These are phyloP conservation scores for Nomia melanderi DNA, from an alignment of 1,140 invertebrate species.

Conservation along the genomic window DNA sequence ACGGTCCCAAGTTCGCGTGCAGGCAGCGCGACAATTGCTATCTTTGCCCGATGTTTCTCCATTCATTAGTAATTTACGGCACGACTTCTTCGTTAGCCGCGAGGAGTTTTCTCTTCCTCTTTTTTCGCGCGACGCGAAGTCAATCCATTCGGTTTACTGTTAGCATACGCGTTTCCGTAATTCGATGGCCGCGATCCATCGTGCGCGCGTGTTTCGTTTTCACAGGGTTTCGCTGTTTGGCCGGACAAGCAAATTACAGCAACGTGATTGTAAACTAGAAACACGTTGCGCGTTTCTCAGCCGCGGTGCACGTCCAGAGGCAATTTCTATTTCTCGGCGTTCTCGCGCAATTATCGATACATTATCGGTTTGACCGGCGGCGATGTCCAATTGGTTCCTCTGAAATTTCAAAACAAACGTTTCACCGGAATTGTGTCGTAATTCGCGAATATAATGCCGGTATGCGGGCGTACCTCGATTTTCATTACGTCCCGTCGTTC, in stretches of 20 bases:
- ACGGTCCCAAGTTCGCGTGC: conserved; percentile 7
- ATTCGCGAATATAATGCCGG: background rate
- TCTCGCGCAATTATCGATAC: conserved; percentile 5
- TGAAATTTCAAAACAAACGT: background rate
- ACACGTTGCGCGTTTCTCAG: background rate
- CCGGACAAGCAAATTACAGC: too few species aligned
- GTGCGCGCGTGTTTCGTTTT: too few species aligned
- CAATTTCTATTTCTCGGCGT: background rate
- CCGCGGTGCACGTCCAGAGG: background rate
- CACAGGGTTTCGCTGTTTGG: too few species aligned
- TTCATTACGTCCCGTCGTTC: background rate
- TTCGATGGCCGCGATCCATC: too few species aligned
- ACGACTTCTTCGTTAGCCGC: background rate
- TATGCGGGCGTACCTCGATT: background rate
- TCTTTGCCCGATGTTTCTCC: conserved; percentile 6
- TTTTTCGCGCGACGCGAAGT: too few species aligned
- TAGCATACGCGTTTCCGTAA: too few species aligned
- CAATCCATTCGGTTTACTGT: too few species aligned
- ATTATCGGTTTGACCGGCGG: background rate
- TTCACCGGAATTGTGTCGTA: background rate
- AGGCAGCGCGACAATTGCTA: background rate
- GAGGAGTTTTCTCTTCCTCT: too few species aligned
- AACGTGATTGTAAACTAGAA: background rate
- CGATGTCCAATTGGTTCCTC: background rate
- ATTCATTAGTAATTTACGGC: background rate